These are phyloP conservation scores for Helicoverpa zea DNA, from an alignment of 1,140 invertebrate species.

Conservation along the genomic window DNA sequence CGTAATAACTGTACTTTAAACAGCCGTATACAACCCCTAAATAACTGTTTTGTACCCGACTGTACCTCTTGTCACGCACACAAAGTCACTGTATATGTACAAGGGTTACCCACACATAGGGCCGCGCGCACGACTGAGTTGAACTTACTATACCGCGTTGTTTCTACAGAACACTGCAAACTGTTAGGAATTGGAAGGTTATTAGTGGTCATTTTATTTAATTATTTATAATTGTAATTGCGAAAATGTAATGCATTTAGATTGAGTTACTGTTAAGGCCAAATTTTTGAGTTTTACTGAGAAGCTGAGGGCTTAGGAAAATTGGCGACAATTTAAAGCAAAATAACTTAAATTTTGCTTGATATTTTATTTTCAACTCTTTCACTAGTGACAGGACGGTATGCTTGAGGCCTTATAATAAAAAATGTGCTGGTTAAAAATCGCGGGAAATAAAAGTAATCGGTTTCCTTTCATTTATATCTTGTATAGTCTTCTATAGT, in stretches of 20 bases:
- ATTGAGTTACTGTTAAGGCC: constrained; percentile 56
- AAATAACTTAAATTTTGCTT: background rate
- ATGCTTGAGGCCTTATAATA: constrained; percentile 42
- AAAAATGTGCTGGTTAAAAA: constrained; percentile 33
- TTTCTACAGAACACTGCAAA: constrained; percentile 38
- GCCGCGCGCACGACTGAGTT: too few species aligned
- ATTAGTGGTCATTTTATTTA: constrained; percentile 47
- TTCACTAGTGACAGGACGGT: constrained; percentile 17
- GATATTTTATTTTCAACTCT: constrained; percentile 2
- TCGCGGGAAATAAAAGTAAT: constrained; percentile 24
- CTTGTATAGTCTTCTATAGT: background rate
- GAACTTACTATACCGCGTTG: too few species aligned
- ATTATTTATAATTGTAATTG: constrained; percentile 33
- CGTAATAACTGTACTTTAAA: too few species aligned
- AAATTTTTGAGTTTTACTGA: constrained; percentile 52
- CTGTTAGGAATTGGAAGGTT: constrained; percentile 48
- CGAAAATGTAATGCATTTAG: constrained; percentile 57
- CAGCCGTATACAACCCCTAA: too few species aligned
- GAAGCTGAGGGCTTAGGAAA: background rate
- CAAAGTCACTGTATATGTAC: too few species aligned
- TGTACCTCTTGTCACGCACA: too few species aligned
- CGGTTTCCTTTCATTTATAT: constrained; percentile 1
- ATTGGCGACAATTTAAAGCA: too few species aligned
- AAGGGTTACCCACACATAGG: too few species aligned
- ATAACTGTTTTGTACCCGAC: too few species aligned